These are phyloP conservation scores for Brachionus calyciflorus DNA, from an alignment of 1,140 invertebrate genomes.

Conservation along the genomic window DNA sequence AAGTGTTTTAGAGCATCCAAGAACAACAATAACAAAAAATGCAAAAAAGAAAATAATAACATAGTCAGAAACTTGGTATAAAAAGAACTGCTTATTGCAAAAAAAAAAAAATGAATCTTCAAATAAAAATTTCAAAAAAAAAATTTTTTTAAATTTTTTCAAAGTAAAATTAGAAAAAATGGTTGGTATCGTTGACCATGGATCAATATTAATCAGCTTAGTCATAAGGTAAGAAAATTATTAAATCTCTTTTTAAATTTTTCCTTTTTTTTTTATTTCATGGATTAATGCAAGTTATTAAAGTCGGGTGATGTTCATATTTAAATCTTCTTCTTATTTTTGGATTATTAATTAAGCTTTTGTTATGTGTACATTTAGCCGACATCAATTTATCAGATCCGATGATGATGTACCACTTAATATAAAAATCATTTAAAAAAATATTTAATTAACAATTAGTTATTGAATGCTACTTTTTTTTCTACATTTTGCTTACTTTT, in stretches of 20 bases:
- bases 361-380: too few relatives aligned
- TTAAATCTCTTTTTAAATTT: too few relatives aligned
- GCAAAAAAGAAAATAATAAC: constrained; percentile 1
- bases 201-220: too few relatives aligned
- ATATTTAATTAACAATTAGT: constrained; percentile 37
- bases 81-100: not conserved
- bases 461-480: constrained; percentile 10
- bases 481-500: not conserved
- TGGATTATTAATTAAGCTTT: too few relatives aligned
- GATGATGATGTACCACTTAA: too few relatives aligned
- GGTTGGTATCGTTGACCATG: too few relatives aligned
- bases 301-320: not conserved
- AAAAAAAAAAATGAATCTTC: too few relatives aligned
- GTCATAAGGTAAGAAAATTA: too few relatives aligned
- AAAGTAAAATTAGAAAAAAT: too few relatives aligned
- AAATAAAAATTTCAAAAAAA: too few relatives aligned
- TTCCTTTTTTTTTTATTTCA: not conserved
- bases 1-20: constrained; percentile 42
- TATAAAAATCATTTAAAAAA: constrained; percentile 28
- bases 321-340: too few relatives aligned
- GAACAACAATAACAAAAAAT: constrained; percentile 25
- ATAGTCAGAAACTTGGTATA: constrained; percentile 16
- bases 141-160: too few relatives aligned
- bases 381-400: constrained; percentile 25
- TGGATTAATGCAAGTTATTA: not conserved